phyloP scores from a whole-genome alignment of 2,797 vertebrate species.

The Gallirallus australis region DNA sequence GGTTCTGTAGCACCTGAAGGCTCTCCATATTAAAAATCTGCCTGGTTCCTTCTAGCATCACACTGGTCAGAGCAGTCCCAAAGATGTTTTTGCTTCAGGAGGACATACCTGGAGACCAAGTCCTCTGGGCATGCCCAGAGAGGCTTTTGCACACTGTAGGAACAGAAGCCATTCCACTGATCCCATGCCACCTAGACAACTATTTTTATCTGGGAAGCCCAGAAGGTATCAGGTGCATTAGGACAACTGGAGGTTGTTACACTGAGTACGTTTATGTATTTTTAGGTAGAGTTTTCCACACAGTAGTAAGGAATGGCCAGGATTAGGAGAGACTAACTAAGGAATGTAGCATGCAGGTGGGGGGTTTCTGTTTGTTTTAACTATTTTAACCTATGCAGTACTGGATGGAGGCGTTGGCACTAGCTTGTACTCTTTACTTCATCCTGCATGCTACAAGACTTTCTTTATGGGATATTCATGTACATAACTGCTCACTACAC shows the following conservation, averaged over 20 bases:
- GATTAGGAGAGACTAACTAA: background rate
- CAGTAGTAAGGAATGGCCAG: background rate
- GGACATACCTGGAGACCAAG: background rate
- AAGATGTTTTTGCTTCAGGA: background rate
- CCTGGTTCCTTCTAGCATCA: background rate
- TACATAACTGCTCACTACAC: background rate
- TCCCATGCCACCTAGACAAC: background rate
- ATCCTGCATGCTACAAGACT: background rate
- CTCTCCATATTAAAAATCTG: background rate
- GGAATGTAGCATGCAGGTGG: background rate
- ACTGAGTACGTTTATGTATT: background rate
- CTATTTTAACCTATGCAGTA: background rate
- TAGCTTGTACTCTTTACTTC: background rate
- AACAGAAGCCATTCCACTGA: background rate
- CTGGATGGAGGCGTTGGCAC: background rate
- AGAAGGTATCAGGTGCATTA: background rate
- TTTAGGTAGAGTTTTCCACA: background rate
- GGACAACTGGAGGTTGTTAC: background rate
- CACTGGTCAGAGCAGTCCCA: background rate
- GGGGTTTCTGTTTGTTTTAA: background rate
- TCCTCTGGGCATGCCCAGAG: background rate
- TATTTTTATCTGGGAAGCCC: background rate
- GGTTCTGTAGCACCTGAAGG: background rate
- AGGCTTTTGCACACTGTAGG: background rate
- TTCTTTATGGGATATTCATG: background rate